A percentile compares a stretch with the other conserved stretches of the same genome.
Conservation (phyloP, 2,113 vertebrate genomes). For the Burhinus oedicnemus region DNA sequence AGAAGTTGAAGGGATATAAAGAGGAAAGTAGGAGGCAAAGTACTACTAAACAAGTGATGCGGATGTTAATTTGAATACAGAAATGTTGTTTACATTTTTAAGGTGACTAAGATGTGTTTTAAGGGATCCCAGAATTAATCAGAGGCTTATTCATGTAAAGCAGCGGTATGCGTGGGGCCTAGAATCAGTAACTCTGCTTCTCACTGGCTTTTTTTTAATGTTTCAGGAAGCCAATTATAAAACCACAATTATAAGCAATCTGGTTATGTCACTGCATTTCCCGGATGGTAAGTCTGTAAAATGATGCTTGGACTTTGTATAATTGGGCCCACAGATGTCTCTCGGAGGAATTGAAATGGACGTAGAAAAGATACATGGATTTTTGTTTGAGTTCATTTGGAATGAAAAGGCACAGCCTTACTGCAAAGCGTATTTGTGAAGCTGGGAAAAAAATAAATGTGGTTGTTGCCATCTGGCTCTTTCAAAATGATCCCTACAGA, state of each 20-base stretch:
- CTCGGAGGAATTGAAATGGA: not conserved
- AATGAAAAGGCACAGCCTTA: slow-evolving; percentile 31
- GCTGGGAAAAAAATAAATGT: not conserved
- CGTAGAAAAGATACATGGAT: not conserved
- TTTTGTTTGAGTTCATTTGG: slow-evolving; percentile 38
- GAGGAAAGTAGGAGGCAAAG: not conserved
- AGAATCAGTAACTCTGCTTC: not conserved
- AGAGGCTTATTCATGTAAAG: slow-evolving; percentile 31
- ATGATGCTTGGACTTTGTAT: slow-evolving; percentile 37
- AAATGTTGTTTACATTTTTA: not conserved
- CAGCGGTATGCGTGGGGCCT: not conserved
- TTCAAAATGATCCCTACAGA: slow-evolving; percentile 39
- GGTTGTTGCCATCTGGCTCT: slow-evolving; percentile 48
- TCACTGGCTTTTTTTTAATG: not conserved
- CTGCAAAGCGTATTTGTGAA: slow-evolving; percentile 32
- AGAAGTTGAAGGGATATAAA: not conserved
- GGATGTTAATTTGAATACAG: not conserved
- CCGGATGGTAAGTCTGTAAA: slow-evolving; percentile 36
- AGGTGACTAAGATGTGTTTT: not conserved
- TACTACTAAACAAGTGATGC: not conserved
- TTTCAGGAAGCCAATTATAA: slow-evolving; percentile 58
- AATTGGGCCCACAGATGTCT: slow-evolving; percentile 18
- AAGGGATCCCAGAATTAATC: slow-evolving; percentile 35
- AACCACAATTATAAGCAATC: slow-evolving; percentile 32
- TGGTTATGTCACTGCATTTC: slow-evolving; percentile 55